Percentiles rank a stretch among this genome's conserved stretches.
Evolutionary conservation across 2,113 vertebrate genomes (phyloP).

Genomic region (Asarcornis scutulata): DNA sequence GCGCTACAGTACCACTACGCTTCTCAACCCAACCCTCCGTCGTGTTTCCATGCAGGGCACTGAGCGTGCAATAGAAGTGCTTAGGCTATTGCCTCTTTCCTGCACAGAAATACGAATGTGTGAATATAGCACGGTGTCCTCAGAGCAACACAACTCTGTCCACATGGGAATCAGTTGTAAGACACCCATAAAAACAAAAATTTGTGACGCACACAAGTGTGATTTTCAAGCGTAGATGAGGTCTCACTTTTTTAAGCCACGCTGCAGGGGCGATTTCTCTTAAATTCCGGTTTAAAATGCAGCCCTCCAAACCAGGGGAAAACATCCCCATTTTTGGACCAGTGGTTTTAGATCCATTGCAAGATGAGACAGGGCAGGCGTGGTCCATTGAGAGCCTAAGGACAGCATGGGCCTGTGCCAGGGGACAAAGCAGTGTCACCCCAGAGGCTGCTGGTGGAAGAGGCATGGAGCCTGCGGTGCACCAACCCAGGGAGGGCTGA

Average conservation of each 20-base stretch:
- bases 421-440: rapidly evolving
- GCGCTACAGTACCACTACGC: not conserved
- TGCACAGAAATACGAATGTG: not conserved
- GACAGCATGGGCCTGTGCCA: not conserved
- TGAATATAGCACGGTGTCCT: rapidly evolving
- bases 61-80: not conserved
- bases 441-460: not conserved
- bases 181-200: not conserved
- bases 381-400: not conserved
- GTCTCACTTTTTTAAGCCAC: not conserved
- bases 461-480: not conserved
- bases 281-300: not conserved
- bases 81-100: not conserved
- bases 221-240: not conserved
- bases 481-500: not conserved
- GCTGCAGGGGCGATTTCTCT: not conserved
- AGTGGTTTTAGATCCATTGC: not conserved
- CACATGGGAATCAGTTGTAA: not conserved
- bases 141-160: rapidly evolving
- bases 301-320: not conserved
- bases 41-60: not conserved
- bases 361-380: not conserved
- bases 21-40: not conserved
- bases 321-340: not conserved
- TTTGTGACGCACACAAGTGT: not conserved